Base-by-base conservation (phyloP, 2,888 invertebrate species). In the Leistus spinibarbis region DNA sequence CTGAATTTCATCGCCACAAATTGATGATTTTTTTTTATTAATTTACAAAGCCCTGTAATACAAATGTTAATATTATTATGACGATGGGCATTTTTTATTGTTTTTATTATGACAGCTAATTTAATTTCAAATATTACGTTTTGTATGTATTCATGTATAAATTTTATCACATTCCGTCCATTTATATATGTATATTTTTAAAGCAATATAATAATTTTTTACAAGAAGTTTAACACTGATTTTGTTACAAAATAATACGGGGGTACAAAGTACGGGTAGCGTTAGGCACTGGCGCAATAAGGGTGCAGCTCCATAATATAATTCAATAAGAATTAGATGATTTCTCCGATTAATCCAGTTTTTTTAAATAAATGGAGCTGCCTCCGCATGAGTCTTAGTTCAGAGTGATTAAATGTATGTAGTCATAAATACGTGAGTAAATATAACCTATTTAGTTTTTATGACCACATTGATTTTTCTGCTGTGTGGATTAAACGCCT, bases 121-220 rank as follows among this genome's bases (percentile, higher is more conserved):
- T 64, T 40, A 17, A 66, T 66, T 64, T 64, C 62, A 62, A 60
- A 57, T 62, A 57, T 17, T 64, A 57, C 56, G 60, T 72, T 54
- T 66, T 57, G 23, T 24, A 64, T 23, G 27, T 23, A 66, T 66
- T 72, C 60, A 66, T 67, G 60, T 62, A 53, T 73, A 73, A 60
- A 60, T 54, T 67, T 71, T 60, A 57, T 16, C 27, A n/a, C 73
- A 73, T 67, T 73, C 73, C 73, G 73, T 73, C 73, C 73, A 73
- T 67, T 73, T 73, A 67, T 73, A 73, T 73, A 40, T 40, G 40
- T 40, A 23, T 67, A 73, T 73, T 24, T 67, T 73, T 66, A 66
- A 67, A 73, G 27, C 20, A 19, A 64, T 64, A 64, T 23, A 24
- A 72, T 66, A 72, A 66, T 72, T 72, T 40, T 72, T 72, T 72